Base-by-base conservation (phyloP, 2,888 invertebrate species). In the Drosophila meridiana region DNA sequence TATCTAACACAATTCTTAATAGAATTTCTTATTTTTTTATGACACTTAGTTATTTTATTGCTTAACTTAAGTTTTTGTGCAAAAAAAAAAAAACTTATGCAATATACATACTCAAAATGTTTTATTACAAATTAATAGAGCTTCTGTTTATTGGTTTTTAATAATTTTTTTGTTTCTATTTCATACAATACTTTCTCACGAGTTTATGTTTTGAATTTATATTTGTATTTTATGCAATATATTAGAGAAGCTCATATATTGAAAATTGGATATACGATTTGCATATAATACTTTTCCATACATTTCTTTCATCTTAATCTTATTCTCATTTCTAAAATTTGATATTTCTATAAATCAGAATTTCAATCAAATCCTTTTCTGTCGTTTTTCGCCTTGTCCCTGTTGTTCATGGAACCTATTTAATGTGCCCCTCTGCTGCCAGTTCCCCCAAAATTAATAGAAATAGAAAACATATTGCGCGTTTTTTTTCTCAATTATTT, bases 391-490 rank as follows among this genome's bases (percentile, higher is more conserved):
- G 13, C 38, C 14, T 14, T 3, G 2, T 2, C 6, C 11, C 45
- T 26, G 11, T 32, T 50, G 6, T 50, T 32, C 32, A 3, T 6
- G 26, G 34, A 36, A 52, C 20, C 20, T 34, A 7, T 34, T 36
- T 3, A 9, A 9, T 6, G n/a, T 62, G 28, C 14, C 78, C 63
- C 76, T n/a, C 58, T n/a, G 4, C 56, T 2, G 57, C 13, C 26
- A 42, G 14, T 40, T 26, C 42, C 56, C 26, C 36, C 36, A 43
- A 61, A 68, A 67, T 62, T 53, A 65, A 65, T 60, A 53, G 60
- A 43, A 53, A 67, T 47, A 40, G 45, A 58, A 57, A 60, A 63
- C 28, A 14, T 43, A 66, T 60, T 67, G 47, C 55, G 69, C 45
- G 40, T 45, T 43, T 28, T 30, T n/a, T 20, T 47, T 28, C 20